Evolutionary conservation across 2,797 vertebrate species (phyloP).

Genomic region (Spondyliosoma cantharus): DNA sequence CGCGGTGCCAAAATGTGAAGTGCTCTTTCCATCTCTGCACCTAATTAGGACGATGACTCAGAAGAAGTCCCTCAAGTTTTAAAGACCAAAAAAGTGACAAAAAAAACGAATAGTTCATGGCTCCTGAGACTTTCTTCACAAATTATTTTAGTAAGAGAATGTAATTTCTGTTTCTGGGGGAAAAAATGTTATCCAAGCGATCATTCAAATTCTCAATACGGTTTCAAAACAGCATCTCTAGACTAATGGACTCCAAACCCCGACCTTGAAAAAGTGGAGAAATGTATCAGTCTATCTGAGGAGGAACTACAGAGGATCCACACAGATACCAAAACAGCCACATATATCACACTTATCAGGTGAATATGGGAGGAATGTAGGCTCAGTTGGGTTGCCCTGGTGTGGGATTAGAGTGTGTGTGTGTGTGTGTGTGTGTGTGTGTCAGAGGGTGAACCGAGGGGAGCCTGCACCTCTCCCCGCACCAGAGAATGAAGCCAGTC

Average conservation of each 20-base stretch:
- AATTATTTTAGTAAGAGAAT: conserved; percentile 6
- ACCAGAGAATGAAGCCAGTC: conserved; percentile 22
- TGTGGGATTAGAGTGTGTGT: conserved; percentile 18
- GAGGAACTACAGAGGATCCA: not conserved
- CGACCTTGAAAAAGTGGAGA: not conserved
- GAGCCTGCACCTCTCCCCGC: conserved; percentile 20
- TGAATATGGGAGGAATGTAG: conserved; percentile 48
- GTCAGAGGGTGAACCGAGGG: conserved; percentile 21
- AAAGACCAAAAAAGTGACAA: conserved; percentile 41
- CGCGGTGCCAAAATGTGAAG: conserved; percentile 43
- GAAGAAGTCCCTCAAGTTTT: conserved; percentile 42
- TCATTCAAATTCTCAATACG: not conserved
- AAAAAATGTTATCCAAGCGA: not conserved
- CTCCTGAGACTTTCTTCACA: conserved; percentile 22
- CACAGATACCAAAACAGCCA: conserved; percentile 1
- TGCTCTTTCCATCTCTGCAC: conserved; percentile 39
- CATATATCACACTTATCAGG: conserved; percentile 36
- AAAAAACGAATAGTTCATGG: conserved; percentile 24
- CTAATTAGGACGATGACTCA: conserved; percentile 55
- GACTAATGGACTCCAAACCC: not conserved
- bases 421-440: conserved; percentile 6
- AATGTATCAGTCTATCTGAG: conserved; percentile 10
- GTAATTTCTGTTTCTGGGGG: not conserved
- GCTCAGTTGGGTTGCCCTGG: not conserved
- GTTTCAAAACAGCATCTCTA: not conserved